Evolutionary conservation across 2,797 vertebrate genomes (phyloP).

Genomic region (Chaunax sp.): DNA sequence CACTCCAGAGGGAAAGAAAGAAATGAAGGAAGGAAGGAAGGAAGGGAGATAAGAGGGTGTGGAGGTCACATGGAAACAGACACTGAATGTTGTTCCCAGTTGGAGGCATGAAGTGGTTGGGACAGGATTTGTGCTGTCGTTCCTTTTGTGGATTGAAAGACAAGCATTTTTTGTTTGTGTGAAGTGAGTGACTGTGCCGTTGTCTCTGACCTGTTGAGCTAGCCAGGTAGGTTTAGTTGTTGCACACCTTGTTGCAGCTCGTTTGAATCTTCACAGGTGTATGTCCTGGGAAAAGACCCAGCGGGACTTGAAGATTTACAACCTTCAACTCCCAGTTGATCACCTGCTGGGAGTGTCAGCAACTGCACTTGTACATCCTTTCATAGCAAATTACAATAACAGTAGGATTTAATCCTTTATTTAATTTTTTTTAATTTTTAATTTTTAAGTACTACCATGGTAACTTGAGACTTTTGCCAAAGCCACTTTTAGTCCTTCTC

Average conservation of each 20-base stretch:
- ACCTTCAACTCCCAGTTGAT: constrained; percentile 4
- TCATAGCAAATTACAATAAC: neutral
- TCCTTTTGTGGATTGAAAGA: constrained; percentile 17
- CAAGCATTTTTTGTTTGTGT: constrained; percentile 9
- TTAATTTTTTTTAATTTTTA: too few species aligned
- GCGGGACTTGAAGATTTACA: constrained; percentile 18
- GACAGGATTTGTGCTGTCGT: constrained; percentile 21
- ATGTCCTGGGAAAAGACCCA: constrained; percentile 14
- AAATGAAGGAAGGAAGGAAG: constrained; percentile 9
- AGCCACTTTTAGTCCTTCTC: too few species aligned
- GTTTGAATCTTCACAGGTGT: constrained; percentile 9
- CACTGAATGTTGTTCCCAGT: neutral
- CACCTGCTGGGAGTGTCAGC: neutral
- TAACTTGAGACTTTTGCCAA: neutral
- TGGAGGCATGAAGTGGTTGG: constrained; percentile 11
- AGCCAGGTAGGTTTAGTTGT: constrained; percentile 30
- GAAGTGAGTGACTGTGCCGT: neutral
- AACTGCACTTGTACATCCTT: neutral
- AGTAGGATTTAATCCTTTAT: neutral
- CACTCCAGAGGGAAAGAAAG: constrained; percentile 25
- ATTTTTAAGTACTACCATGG: neutral
- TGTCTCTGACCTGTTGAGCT: constrained; percentile 41
- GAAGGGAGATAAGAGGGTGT: constrained; percentile 29
- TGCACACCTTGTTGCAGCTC: neutral
- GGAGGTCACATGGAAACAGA: constrained; percentile 12